Evolutionary conservation across 2,113 vertebrate species (phyloP).

Genomic region (Amphilophus citrinellus): DNA sequence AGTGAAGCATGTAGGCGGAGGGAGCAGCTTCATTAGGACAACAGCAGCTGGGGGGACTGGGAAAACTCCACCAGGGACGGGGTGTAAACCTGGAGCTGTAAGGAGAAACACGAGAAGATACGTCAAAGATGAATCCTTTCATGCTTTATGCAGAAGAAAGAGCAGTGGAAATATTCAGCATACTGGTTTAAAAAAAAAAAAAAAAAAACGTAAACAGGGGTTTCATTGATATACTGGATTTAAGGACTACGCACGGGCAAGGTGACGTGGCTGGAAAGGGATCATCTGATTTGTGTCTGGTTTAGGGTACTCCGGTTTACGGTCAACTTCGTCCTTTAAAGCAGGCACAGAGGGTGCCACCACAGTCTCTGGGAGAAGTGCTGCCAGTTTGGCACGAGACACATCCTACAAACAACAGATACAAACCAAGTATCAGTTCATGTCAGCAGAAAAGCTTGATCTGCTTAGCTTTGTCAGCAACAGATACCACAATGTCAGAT

Average conservation of each 20-base stretch:
- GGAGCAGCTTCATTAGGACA: slow-evolving; percentile 96
- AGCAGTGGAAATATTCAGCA: background rate
- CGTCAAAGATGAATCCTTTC: slow-evolving; percentile 21
- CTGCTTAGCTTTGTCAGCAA: background rate
- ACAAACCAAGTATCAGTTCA: background rate
- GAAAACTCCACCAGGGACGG: slow-evolving; percentile 96
- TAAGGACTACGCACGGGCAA: slow-evolving; percentile 88
- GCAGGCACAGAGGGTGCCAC: slow-evolving; percentile 91
- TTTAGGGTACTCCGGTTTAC: slow-evolving; percentile 98
- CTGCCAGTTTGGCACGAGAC: slow-evolving; percentile 93
- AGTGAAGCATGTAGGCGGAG: slow-evolving; percentile 94
- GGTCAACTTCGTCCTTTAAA: slow-evolving; percentile 93
- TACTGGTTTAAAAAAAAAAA: background rate
- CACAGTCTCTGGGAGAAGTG: slow-evolving; percentile 93
- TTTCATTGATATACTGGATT: background rate
- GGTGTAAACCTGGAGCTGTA: slow-evolving; percentile 95
- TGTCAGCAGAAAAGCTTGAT: slow-evolving; percentile 42
- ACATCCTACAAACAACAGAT: slow-evolving; percentile 86
- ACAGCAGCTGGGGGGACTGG: slow-evolving; percentile 96
- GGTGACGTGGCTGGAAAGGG: slow-evolving; percentile 96
- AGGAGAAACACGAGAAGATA: slow-evolving; percentile 2
- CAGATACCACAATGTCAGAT: background rate
- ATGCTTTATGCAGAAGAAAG: background rate
- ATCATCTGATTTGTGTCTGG: slow-evolving; percentile 99
- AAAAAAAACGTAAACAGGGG: background rate